Evolutionary conservation across 1,140 invertebrate species (phyloP), one percentile per base, ranked within the genome.

Genomic region (Microplitis demolitor): DNA sequence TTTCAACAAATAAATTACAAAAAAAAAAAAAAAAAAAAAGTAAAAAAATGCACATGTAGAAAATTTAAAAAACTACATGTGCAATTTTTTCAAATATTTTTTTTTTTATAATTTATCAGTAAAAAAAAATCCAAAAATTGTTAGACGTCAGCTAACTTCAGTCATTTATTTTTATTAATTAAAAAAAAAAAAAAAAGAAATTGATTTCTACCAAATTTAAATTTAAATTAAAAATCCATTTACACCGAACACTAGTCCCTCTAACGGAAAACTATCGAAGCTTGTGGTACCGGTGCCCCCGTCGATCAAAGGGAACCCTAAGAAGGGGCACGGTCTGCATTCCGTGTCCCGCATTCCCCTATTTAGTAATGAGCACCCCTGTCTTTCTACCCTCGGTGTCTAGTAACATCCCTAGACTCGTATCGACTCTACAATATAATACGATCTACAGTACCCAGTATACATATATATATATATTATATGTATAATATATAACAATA

Each of bases 261-360:
- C 63, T 37, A 5, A 11, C 53, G 51, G 62, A 3, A 24, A 31
- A 66, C 54, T 24, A 1, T 3, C 3, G 6, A 72, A 72, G 54
- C n/a, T 72, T 14, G 50, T 66, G 1, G 35, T 35, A 2, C 16
- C 8, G 3, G 45, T 51, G 35, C 62, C 70, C 62, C 62, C 39
- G 63, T 64, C 60, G 69, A 61, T 51, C 70, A 31, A 60, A 35
- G 6, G 50, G 66, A 33, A 54, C 37, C 39, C 62, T 11, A 53
- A 37, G 3, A 37, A 67, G 69, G 70, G 70, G 70, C 16, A 72
- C 70, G 63, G 60, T 66, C 34, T 58, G 14, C 51, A 34, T 37
- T 13, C 34, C 4, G 4, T 14, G 51, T 37, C n/a, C 39, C 16
- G 4, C 45, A n/a, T 37, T 14, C 31, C 5, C 16, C 3, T 24